Conservation (phyloP, 2,888 invertebrate species). For the Lasioglossum vierecki region DNA sequence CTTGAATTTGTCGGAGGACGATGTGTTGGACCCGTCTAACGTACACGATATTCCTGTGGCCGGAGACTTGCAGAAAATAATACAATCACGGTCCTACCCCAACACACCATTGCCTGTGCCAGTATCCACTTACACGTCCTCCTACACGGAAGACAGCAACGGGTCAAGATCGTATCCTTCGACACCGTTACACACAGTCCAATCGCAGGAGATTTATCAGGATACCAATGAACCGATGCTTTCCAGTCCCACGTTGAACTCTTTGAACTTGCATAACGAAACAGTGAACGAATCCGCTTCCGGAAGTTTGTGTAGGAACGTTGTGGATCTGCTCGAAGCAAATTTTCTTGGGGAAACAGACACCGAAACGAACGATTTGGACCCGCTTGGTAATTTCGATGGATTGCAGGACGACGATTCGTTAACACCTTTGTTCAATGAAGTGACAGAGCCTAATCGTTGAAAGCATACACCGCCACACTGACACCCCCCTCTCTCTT, state of each 20-base stretch:
- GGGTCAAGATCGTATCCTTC: constrained; percentile 91
- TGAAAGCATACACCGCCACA: constrained; percentile 62
- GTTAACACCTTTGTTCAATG: constrained; percentile 81
- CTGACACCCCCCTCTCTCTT: not conserved
- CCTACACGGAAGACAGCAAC: constrained; percentile 79
- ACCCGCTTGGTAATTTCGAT: constrained; percentile 80
- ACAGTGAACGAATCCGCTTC: constrained; percentile 63
- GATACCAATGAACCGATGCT: constrained; percentile 82
- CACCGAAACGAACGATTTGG: constrained; percentile 78
- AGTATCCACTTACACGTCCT: constrained; percentile 70
- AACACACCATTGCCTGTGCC: constrained; percentile 82
- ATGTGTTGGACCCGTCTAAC: constrained; percentile 71
- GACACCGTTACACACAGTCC: constrained; percentile 86
- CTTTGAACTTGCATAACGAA: constrained; percentile 77
- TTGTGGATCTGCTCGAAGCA: constrained; percentile 79
- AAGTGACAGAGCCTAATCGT: constrained; percentile 81
- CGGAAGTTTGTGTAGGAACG: constrained; percentile 78
- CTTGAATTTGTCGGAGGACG: constrained; percentile 72
- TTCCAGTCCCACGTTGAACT: constrained; percentile 80
- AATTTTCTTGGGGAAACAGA: constrained; percentile 77
- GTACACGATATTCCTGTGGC: constrained; percentile 73
- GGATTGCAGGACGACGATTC: constrained; percentile 81
- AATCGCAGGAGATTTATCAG: constrained; percentile 74
- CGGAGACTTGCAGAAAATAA: constrained; percentile 75
- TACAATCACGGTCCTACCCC: constrained; percentile 82